Conservation (phyloP, 2,888 invertebrate genomes). For the Cerastis rubricosa region DNA sequence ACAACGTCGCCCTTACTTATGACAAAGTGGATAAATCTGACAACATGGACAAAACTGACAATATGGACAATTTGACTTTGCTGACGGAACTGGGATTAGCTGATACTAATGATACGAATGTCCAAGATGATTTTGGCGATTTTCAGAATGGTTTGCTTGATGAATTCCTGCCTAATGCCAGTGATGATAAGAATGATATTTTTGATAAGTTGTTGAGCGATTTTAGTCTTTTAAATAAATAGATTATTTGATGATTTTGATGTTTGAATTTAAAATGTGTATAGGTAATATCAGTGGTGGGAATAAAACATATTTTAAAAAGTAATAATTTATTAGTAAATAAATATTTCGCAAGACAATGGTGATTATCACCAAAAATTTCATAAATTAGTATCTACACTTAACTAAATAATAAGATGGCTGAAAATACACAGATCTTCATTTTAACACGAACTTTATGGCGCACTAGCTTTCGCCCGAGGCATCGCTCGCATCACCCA, state of each 20-base stretch:
- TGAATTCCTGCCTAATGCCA: slow-evolving; percentile 74
- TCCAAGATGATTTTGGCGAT: slow-evolving; percentile 83
- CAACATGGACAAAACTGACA: slow-evolving; percentile 74
- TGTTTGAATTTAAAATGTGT: background rate
- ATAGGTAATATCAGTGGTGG: background rate
- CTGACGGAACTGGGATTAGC: slow-evolving; percentile 91
- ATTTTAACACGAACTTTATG: background rate
- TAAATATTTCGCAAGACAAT: slow-evolving; percentile 59
- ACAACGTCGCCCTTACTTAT: slow-evolving; percentile 68
- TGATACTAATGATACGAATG: slow-evolving; percentile 87
- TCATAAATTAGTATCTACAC: slow-evolving; percentile 20
- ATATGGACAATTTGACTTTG: slow-evolving; percentile 80
- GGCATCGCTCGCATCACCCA: background rate
- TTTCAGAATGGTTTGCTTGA: slow-evolving; percentile 85
- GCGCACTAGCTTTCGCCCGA: background rate
- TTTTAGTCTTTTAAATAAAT: slow-evolving; percentile 77
- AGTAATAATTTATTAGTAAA: slow-evolving; percentile 48
- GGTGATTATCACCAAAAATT: slow-evolving; percentile 6
- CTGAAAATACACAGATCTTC: background rate
- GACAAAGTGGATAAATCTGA: slow-evolving; percentile 69
- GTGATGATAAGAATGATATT: slow-evolving; percentile 80
- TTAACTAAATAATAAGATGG: background rate
- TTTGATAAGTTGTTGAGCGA: slow-evolving; percentile 86
- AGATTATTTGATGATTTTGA: slow-evolving; percentile 9
- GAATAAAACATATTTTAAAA: slow-evolving; percentile 11